Conservation (phyloP, 2,113 vertebrate genomes). For the Cyanoderma ruficeps region DNA sequence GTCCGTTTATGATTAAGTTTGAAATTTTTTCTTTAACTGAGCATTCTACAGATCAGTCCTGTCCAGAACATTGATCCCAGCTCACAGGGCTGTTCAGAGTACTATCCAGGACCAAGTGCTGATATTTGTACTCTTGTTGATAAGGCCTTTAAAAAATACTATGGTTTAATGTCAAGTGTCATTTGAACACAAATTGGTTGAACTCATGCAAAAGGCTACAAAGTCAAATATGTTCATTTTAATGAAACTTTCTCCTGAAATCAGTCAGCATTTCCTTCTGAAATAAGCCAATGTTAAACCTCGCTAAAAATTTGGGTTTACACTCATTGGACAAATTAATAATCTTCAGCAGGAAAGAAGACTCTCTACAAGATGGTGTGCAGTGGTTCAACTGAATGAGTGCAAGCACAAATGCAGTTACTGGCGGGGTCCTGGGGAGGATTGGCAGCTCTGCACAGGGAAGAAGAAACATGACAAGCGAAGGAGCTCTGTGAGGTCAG, state of each 20-base stretch:
- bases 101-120: neutral
- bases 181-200: neutral
- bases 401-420: neutral
- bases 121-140: neutral
- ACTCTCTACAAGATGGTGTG: neutral
- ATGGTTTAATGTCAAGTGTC: neutral
- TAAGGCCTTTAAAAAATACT: neutral
- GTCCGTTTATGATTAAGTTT: neutral
- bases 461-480: accelerated
- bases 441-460: neutral
- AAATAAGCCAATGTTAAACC: neutral
- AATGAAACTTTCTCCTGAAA: neutral
- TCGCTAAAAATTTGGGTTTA: neutral
- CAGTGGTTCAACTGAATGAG: neutral
- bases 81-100: neutral
- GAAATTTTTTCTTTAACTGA: neutral
- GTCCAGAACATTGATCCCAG: neutral
- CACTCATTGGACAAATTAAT: neutral
- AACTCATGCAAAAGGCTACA: neutral
- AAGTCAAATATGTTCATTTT: neutral
- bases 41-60: neutral
- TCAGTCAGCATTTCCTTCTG: neutral
- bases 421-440: neutral
- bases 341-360: neutral
- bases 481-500: neutral